These are phyloP conservation scores for Phania funesta DNA, from an alignment of 2,888 invertebrate species.

Conservation along the genomic window DNA sequence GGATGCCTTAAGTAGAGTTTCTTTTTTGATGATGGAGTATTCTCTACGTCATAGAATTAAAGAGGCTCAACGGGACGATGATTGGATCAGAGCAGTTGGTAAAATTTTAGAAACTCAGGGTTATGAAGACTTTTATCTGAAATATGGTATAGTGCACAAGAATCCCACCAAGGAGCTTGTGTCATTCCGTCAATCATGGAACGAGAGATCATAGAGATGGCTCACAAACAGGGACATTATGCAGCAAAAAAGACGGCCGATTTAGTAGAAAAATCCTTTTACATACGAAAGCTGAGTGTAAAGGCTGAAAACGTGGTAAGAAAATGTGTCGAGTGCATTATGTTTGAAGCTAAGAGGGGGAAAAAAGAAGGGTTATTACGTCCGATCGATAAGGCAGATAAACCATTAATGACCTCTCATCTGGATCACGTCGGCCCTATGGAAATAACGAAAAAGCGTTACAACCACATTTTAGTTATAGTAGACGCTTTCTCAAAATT, in stretches of 20 bases:
- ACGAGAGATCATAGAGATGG: slow-evolving; percentile 73
- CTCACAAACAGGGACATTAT: slow-evolving; percentile 76
- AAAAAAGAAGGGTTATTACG: slow-evolving; percentile 74
- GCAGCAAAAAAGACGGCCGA: slow-evolving; percentile 17
- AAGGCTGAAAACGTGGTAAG: background rate
- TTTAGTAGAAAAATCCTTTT: background rate
- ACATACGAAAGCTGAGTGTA: background rate
- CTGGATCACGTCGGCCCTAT: slow-evolving; percentile 18
- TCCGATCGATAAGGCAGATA: slow-evolving; percentile 72
- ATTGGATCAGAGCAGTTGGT: slow-evolving; percentile 46
- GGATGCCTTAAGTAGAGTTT: background rate
- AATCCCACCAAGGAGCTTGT: slow-evolving; percentile 48
- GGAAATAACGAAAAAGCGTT: background rate
- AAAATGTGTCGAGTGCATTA: background rate
- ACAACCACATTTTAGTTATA: background rate
- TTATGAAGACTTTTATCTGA: too few species aligned
- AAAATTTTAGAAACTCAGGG: slow-evolving; percentile 37
- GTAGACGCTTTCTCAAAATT: background rate
- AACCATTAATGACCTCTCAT: slow-evolving; percentile 69
- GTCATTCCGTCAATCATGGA: slow-evolving; percentile 73
- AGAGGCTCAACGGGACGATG: slow-evolving; percentile 24
- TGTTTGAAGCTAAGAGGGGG: slow-evolving; percentile 69
- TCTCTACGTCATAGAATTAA: slow-evolving; percentile 30
- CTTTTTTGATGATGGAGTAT: background rate
- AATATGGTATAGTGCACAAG: background rate